Conservation (phyloP, 2,888 invertebrate genomes). For the Drepana falcataria region DNA sequence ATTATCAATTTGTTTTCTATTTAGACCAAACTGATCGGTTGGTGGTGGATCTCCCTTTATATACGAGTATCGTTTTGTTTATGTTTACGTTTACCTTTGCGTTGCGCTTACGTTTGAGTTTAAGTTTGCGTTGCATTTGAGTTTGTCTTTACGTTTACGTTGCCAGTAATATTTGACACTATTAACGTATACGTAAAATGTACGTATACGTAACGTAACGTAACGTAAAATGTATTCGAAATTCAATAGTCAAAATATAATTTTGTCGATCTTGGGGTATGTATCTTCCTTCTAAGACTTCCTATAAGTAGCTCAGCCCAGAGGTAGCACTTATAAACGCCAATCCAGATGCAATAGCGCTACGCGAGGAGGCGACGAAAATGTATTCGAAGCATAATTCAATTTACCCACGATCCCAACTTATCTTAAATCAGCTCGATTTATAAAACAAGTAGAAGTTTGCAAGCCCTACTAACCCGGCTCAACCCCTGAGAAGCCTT, state of each 20-base stretch:
- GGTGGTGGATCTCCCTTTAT: not conserved
- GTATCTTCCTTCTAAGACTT: no score
- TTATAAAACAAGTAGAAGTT: conserved; percentile 35
- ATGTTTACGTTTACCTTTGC: not conserved
- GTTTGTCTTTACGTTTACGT: no score
- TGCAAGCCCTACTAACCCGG: conserved; percentile 16
- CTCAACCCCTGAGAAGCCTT: conserved; percentile 26
- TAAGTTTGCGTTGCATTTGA: not conserved
- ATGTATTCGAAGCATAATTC: conserved; percentile 1
- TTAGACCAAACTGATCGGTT: conserved; percentile 24
- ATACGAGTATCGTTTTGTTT: not conserved
- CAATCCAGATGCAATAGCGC: no score
- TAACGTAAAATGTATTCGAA: no score
- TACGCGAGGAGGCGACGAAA: no score
- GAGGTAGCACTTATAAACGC: no score
- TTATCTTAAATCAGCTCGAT: conserved; percentile 31
- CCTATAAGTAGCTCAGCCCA: no score
- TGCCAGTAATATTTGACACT: no score
- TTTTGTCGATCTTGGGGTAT: no score
- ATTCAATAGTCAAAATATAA: no score
- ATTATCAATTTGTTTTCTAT: conserved; percentile 44
- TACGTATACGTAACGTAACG: no score
- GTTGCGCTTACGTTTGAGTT: not conserved
- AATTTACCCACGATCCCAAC: conserved; percentile 11
- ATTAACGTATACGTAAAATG: no score